Conservation (phyloP, 1,140 invertebrate genomes). For the Myzus persicae region DNA sequence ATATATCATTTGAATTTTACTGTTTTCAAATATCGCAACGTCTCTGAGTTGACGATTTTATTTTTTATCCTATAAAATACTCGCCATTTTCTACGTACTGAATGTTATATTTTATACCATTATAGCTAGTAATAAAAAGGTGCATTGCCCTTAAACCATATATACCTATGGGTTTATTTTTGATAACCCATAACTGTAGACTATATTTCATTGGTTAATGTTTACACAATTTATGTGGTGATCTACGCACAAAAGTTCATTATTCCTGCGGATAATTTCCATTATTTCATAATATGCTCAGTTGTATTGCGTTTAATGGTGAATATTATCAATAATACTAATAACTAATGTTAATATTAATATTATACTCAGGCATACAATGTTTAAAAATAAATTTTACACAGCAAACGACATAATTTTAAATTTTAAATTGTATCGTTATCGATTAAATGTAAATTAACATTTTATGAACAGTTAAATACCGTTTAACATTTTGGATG, state of each 20-base stretch:
- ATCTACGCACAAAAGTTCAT: neutral
- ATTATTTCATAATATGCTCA: no score
- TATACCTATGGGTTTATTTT: neutral
- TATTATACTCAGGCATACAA: neutral
- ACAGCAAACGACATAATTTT: neutral
- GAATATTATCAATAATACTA: no score
- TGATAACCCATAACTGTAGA: neutral
- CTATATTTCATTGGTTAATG: neutral
- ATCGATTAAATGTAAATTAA: neutral
- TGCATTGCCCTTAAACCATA: neutral
- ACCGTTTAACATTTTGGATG: neutral
- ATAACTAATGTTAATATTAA: no score
- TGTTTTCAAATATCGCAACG: slow-evolving; percentile 15
- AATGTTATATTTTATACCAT: neutral
- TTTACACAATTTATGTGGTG: neutral
- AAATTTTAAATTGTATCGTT: neutral
- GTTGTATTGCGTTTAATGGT: neutral
- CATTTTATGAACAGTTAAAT: neutral
- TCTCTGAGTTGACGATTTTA: slow-evolving; percentile 2
- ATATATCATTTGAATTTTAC: neutral
- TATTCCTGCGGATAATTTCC: no score
- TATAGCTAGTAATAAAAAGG: slow-evolving; percentile 1
- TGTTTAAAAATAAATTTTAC: neutral
- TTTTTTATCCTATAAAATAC: neutral
- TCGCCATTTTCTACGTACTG: neutral